Evolutionary conservation across 2,797 vertebrate species (phyloP).

Genomic region (Halcyon smyrnensis): DNA sequence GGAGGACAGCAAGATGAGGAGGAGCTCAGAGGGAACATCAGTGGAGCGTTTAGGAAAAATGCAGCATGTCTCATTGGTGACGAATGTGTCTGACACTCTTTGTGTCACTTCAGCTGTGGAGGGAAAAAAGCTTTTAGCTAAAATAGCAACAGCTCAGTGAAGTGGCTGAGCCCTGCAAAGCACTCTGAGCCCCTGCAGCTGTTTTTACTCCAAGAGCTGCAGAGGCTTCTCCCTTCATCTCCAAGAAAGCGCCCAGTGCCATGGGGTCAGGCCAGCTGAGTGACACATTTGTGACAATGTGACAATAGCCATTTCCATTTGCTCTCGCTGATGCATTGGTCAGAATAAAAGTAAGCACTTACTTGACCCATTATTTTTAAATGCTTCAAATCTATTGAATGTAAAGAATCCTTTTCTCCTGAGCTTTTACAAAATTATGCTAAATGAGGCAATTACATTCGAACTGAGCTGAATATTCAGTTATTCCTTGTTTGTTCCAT

Average conservation of each 20-base stretch:
- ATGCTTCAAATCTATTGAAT: background rate
- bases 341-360: background rate
- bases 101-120: conserved; percentile 38
- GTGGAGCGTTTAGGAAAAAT: background rate
- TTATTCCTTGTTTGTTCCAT: background rate
- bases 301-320: background rate
- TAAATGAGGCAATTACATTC: conserved; percentile 37
- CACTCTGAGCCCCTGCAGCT: conserved; percentile 37
- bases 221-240: conserved; percentile 1
- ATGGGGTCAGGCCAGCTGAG: background rate
- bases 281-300: background rate
- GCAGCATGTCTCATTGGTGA: background rate
- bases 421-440: background rate
- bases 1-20: background rate
- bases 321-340: background rate
- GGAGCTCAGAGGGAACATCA: background rate
- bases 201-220: background rate
- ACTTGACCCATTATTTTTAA: background rate
- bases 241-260: background rate
- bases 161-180: conserved; percentile 35
- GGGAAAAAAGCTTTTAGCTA: background rate
- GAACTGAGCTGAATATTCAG: background rate
- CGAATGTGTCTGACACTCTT: background rate
- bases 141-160: conserved; percentile 25
- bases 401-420: background rate